Evolutionary conservation across 2,113 vertebrate genomes (phyloP).

Genomic region (Fulmarus glacialis): DNA sequence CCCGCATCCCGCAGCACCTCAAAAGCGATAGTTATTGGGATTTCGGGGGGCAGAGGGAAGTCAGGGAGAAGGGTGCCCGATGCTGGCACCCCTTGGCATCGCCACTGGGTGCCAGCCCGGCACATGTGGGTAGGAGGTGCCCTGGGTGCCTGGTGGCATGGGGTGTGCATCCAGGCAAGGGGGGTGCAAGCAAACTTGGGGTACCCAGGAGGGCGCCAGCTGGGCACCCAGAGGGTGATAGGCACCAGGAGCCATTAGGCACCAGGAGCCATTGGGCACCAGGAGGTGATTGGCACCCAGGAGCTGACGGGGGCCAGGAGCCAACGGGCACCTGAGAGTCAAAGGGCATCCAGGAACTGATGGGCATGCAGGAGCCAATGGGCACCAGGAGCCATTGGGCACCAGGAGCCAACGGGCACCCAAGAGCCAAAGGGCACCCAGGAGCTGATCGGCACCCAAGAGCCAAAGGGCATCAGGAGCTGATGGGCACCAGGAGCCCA

Average conservation of each 20-base stretch:
- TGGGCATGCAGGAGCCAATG: no score
- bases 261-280: neutral
- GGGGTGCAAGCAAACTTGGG: neutral
- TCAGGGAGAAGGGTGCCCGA: fast-evolving
- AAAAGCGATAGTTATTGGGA: neutral
- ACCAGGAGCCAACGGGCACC: neutral
- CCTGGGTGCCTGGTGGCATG: neutral
- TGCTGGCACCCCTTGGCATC: neutral
- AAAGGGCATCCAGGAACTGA: neutral
- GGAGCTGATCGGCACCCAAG: no score
- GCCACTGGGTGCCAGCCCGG: neutral
- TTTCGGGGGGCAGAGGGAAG: neutral
- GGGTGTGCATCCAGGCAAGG: fast-evolving
- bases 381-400: neutral
- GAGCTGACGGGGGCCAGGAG: neutral
- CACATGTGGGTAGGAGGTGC: neutral
- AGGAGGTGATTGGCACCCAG: no score
- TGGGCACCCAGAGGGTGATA: neutral
- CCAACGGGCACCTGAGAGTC: neutral
- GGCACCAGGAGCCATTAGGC: neutral
- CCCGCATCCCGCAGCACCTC: neutral
- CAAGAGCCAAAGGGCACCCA: neutral
- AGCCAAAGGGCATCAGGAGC: neutral
- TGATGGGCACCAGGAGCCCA: neutral
- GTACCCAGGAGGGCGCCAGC: neutral